These are phyloP conservation scores for Ephydatia muelleri DNA, from an alignment of 37 sponge, comb jelly and placozoan species.

Conservation along the genomic window DNA sequence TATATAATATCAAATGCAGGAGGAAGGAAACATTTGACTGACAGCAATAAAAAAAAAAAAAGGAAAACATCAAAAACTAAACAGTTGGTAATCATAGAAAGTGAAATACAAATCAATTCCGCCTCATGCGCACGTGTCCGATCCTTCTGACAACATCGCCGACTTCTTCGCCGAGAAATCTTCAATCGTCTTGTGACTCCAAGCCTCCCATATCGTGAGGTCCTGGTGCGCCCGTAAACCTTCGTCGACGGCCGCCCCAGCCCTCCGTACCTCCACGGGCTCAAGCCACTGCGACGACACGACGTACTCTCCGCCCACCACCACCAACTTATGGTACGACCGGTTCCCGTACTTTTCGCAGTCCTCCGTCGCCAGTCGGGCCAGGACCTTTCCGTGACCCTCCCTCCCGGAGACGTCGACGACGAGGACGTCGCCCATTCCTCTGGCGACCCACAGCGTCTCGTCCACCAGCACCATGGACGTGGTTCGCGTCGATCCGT, in stretches of 20 bases:
- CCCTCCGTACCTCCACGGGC: slow-evolving; percentile 36
- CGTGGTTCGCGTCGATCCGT: slow-evolving; percentile 78
- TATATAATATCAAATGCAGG: no score
- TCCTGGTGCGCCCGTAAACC: slow-evolving; percentile 43
- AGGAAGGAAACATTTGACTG: no score
- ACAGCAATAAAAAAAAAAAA: no score
- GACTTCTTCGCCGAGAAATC: slow-evolving; percentile 30
- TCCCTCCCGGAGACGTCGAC: slow-evolving; percentile 49
- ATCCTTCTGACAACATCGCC: slow-evolving; percentile 27
- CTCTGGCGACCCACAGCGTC: slow-evolving; percentile 87
- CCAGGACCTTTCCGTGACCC: slow-evolving; percentile 63
- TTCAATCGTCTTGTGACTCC: slow-evolving; percentile 46
- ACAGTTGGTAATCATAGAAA: no score
- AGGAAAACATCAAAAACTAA: no score
- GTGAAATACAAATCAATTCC: background rate
- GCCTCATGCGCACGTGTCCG: background rate
- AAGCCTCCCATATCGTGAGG: slow-evolving; percentile 78
- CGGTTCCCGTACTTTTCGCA: slow-evolving; percentile 75
- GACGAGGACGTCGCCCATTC: slow-evolving; percentile 89
- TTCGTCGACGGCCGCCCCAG: background rate
- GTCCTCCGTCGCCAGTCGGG: slow-evolving; percentile 64
- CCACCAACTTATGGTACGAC: slow-evolving; percentile 67
- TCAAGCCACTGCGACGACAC: slow-evolving; percentile 84
- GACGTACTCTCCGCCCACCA: slow-evolving; percentile 69
- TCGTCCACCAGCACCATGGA: slow-evolving; percentile 72